Base-by-base conservation (phyloP, 2,113 vertebrate species). In the Hucho hucho region DNA sequence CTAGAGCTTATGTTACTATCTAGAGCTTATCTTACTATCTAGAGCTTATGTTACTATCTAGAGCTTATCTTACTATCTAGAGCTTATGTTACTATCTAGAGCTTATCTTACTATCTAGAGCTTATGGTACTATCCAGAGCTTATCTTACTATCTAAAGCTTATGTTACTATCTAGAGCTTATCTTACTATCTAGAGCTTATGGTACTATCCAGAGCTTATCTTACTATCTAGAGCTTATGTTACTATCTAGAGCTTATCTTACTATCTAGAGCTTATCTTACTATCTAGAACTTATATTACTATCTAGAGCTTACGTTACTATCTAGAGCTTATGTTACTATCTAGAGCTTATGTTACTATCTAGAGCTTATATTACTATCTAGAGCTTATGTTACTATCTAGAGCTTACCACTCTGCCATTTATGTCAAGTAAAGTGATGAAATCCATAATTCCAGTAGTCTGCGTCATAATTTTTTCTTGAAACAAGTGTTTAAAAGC, bases 361-460 rank as follows among this genome's bases (percentile, higher is more conserved):
- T 29, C 28, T 29, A 29, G 4, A 5, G 28, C 1, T 29, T 29
- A 5, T 29, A 0, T 29, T 5, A 5, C 4, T 29, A 5, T 29
- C 28, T 29, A 29, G 28, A 29, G 4, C 0, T 29, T 29, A 29
- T 59, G 5, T 59, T 22, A 0, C 16, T 61, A 61, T 61, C 58
- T 61, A 20, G 66, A 56, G 24, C 32, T 79, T 83, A 61, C 29
- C 76, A 79, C 64, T 25, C 28, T 80, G 72, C 79, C 76, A 72
- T 63, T 3, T 0, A 26, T 83, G 79, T 80, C 76, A 73, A 77
- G 32, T 78, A 29, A 76, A 78, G 77, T 74, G 82, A 78, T 77
- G 70, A 83, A 87, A 80, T 83, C 74, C 69, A 71, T 67, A 79
- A 83, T 76, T 83, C 79, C 69, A 20, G 74, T 56, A 66, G 26